phyloP scores from a whole-genome alignment of 1,140 invertebrate species.

The Manduca sexta region DNA sequence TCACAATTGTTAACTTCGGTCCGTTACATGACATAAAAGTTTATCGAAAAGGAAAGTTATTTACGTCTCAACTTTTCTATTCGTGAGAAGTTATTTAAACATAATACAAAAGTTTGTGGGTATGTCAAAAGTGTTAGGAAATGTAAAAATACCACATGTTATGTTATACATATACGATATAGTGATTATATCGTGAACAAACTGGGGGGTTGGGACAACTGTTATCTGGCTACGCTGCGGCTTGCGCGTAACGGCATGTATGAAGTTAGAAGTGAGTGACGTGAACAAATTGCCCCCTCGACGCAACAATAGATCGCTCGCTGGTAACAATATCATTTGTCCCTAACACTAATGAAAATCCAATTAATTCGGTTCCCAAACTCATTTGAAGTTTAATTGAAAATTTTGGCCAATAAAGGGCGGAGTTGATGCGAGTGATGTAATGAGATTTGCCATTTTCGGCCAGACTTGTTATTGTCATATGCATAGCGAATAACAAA shows the following conservation, averaged over 20 bases:
- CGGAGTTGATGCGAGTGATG: constrained; percentile 54
- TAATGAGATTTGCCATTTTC: constrained; percentile 51
- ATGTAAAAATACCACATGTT: too few relatives aligned
- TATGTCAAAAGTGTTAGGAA: too few relatives aligned
- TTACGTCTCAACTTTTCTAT: too few relatives aligned
- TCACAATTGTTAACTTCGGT: neutral
- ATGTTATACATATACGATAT: too few relatives aligned
- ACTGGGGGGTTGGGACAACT: too few relatives aligned
- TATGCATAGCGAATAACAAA: constrained; percentile 39
- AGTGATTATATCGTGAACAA: too few relatives aligned
- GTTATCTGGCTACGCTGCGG: too few relatives aligned
- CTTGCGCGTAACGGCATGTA: too few relatives aligned
- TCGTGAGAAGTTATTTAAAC: too few relatives aligned
- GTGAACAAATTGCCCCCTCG: constrained; percentile 51
- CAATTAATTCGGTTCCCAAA: constrained; percentile 67
- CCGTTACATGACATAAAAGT: too few relatives aligned
- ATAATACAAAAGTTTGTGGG: too few relatives aligned
- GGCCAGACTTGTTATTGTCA: constrained; percentile 58
- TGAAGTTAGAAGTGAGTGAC: constrained; percentile 49
- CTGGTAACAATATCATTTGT: constrained; percentile 69
- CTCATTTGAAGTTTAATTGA: constrained; percentile 71
- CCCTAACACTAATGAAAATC: constrained; percentile 69
- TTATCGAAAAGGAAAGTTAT: too few relatives aligned
- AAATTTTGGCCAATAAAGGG: constrained; percentile 49
- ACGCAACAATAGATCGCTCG: constrained; percentile 57